phyloP scores from a whole-genome alignment of 2,113 vertebrate genomes.

The Taurulus bubalis region DNA sequence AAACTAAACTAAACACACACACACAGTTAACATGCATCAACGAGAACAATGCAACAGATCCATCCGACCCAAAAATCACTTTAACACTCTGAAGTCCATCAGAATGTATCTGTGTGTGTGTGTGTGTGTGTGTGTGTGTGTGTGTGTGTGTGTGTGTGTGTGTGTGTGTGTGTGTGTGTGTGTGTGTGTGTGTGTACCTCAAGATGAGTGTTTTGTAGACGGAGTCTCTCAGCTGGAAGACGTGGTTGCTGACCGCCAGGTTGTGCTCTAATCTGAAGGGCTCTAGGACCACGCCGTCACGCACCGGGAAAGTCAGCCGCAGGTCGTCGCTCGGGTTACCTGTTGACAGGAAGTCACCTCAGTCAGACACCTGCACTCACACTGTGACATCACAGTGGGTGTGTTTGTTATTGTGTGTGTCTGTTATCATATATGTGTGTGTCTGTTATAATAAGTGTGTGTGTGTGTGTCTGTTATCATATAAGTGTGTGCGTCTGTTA shows the following conservation, averaged over 20 bases:
- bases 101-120: too few species aligned
- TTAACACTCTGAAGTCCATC: too few species aligned
- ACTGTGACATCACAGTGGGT: not conserved
- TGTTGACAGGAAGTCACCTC: constrained; percentile 49
- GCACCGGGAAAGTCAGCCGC: constrained; percentile 92
- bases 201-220: constrained; percentile 95
- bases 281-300: constrained; percentile 93
- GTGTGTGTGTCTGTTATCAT: too few species aligned
- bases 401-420: not conserved
- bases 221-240: constrained; percentile 93
- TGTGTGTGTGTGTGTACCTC: constrained; percentile 80
- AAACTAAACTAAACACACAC: too few species aligned
- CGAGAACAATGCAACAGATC: too few species aligned
- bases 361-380: not conserved
- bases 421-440: not conserved
- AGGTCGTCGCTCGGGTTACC: constrained; percentile 90
- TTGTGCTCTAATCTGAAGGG: constrained; percentile 96
- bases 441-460: too few species aligned
- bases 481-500: too few species aligned
- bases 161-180: not conserved
- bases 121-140: not conserved
- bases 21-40: too few species aligned
- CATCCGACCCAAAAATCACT: too few species aligned
- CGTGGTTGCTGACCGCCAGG: constrained; percentile 95
- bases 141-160: not conserved